A percentile compares a stretch with the other conserved stretches of the same genome.
These are phyloP conservation scores for Cheilosia vernalis DNA, from an alignment of 2,888 invertebrate species.

Conservation along the genomic window DNA sequence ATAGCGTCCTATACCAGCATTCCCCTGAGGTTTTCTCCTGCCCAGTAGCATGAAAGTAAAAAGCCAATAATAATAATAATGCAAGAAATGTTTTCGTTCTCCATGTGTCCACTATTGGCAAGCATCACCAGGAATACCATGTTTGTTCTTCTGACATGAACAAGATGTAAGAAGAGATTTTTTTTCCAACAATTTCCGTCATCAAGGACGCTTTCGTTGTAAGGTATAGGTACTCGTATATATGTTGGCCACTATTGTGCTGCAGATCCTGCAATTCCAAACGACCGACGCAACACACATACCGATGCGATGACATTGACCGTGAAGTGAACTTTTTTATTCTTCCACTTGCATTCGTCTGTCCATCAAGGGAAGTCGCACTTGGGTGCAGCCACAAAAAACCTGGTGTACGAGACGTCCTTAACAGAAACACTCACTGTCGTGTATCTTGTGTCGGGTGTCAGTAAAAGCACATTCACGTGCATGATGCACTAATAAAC, in stretches of 20 bases:
- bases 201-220: slow-evolving; percentile 46
- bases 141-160: slow-evolving; percentile 33
- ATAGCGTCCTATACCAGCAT: too few relatives aligned
- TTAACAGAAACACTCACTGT: slow-evolving; percentile 54
- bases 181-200: slow-evolving; percentile 32
- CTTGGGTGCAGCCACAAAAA: slow-evolving; percentile 33
- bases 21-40: too few relatives aligned
- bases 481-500: slow-evolving; percentile 58
- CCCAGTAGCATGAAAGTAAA: not conserved
- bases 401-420: slow-evolving; percentile 37
- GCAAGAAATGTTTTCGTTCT: not conserved
- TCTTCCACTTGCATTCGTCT: slow-evolving; percentile 19
- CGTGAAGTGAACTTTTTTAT: slow-evolving; percentile 56
- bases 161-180: slow-evolving; percentile 64
- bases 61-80: slow-evolving; percentile 20
- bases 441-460: slow-evolving; percentile 62
- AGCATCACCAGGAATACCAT: slow-evolving; percentile 39
- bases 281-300: slow-evolving; percentile 21
- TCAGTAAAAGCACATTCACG: slow-evolving; percentile 61
- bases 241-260: not conserved
- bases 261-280: slow-evolving; percentile 35
- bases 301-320: slow-evolving; percentile 47
- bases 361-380: slow-evolving; percentile 40
- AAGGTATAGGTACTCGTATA: not conserved
- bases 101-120: slow-evolving; percentile 40